A percentile compares a stretch with the other conserved stretches of the same genome.
Evolutionary conservation across 2,797 vertebrate species (phyloP).

Genomic region (Okamejei kenojei): DNA sequence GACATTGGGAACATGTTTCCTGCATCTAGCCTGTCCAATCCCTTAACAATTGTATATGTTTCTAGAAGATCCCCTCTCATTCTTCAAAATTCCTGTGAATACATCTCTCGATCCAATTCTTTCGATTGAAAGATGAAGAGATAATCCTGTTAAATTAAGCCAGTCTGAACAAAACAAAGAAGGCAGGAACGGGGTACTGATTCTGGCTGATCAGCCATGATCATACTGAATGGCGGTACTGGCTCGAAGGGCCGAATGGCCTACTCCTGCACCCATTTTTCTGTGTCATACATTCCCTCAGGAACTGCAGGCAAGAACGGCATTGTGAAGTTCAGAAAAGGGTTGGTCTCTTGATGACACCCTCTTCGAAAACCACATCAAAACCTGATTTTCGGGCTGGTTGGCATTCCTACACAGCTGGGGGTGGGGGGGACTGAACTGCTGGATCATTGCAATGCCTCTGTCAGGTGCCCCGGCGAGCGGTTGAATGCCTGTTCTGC

Average conservation of each 20-base stretch:
- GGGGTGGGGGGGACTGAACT: background rate
- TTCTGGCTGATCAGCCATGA: too few species aligned
- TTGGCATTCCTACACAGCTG: background rate
- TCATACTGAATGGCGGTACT: too few species aligned
- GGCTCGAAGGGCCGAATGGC: too few species aligned
- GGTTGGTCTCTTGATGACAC: background rate
- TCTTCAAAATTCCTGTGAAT: too few species aligned
- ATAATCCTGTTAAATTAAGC: slow-evolving; percentile 20
- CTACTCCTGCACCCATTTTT: background rate
- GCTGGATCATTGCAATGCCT: background rate
- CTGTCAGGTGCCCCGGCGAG: background rate
- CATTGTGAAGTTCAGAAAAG: background rate
- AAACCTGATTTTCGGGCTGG: background rate
- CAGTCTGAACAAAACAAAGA: background rate
- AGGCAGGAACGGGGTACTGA: too few species aligned
- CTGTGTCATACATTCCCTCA: background rate
- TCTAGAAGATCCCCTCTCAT: too few species aligned
- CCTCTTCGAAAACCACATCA: background rate
- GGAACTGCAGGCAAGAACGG: background rate
- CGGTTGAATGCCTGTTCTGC: too few species aligned
- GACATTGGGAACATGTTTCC: too few species aligned
- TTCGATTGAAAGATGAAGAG: background rate
- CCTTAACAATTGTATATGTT: too few species aligned
- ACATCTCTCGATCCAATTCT: too few species aligned
- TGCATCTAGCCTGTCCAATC: too few species aligned